phyloP scores from a whole-genome alignment of 64 coral and sea anemone species.

The Stylophora pistillata region DNA sequence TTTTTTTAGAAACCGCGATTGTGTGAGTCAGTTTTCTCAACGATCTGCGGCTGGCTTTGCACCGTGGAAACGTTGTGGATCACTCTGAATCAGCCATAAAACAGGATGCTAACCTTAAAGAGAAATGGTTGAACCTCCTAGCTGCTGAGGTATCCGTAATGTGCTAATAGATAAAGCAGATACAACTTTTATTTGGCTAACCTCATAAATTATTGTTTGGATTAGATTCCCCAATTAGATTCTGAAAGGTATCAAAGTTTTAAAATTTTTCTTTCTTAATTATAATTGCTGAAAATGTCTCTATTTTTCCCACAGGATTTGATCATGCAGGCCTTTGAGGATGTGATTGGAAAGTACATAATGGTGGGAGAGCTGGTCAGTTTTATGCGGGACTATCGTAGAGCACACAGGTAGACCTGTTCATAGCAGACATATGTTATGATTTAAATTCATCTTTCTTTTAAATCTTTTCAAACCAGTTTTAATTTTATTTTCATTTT shows the following conservation, averaged over 20 bases:
- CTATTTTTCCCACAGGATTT: neutral
- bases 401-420: constrained; percentile 40
- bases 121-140: constrained; percentile 39
- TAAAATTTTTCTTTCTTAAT: neutral
- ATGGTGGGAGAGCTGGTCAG: constrained; percentile 65
- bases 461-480: neutral
- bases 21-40: constrained; percentile 5
- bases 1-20: constrained; percentile 46
- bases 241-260: neutral
- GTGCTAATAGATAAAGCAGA: neutral
- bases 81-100: neutral
- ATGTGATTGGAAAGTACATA: constrained; percentile 23
- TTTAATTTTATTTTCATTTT: neutral
- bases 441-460: neutral
- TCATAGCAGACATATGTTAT: neutral
- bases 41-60: neutral
- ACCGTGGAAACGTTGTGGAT: constrained; percentile 9
- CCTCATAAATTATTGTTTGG: neutral
- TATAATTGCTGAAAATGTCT: neutral
- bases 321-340: neutral
- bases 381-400: constrained; percentile 56
- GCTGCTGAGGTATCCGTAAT: neutral
- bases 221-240: neutral
- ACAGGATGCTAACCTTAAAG: neutral
- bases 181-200: too few relatives aligned